Evolutionary conservation across 92 coral and sea anemone species (phyloP).

Genomic region (Micromussa lordhowensis): DNA sequence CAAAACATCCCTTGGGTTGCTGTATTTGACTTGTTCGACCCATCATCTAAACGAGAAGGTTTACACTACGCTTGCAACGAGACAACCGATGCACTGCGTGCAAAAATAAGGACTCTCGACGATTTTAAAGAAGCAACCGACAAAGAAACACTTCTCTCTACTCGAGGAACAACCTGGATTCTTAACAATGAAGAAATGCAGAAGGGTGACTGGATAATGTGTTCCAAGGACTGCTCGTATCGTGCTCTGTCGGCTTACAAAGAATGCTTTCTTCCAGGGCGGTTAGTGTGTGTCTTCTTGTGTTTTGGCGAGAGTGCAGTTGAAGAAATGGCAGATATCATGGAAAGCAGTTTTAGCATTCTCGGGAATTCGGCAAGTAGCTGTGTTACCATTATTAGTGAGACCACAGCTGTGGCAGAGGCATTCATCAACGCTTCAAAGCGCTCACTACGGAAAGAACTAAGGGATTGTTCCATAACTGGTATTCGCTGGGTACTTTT

Average conservation of each 20-base stretch:
- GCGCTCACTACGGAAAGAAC: not conserved
- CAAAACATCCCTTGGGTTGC: conserved; percentile 69
- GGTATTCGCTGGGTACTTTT: conserved; percentile 51
- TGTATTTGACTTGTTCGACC: conserved; percentile 70
- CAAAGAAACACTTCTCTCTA: conserved; percentile 32
- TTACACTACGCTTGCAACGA: conserved; percentile 67
- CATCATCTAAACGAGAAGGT: conserved; percentile 56
- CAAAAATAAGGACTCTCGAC: conserved; percentile 43
- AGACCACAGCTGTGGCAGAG: conserved; percentile 41
- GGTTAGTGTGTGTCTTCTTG: conserved; percentile 62
- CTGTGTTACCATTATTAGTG: conserved; percentile 63
- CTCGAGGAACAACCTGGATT: conserved; percentile 77
- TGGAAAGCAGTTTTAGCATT: conserved; percentile 69
- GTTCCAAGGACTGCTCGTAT: conserved; percentile 66
- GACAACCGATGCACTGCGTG: conserved; percentile 61
- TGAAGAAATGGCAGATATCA: conserved; percentile 65
- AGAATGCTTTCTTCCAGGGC: conserved; percentile 39
- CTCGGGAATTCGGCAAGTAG: conserved; percentile 55
- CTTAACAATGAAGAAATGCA: conserved; percentile 38
- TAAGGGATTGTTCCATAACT: conserved; percentile 46
- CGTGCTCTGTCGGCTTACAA: conserved; percentile 69
- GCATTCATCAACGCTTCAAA: conserved; percentile 47
- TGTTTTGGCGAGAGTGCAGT: conserved; percentile 49
- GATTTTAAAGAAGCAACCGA: conserved; percentile 52
- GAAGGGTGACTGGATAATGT: conserved; percentile 62